Evolutionary conservation across 2,113 vertebrate species (phyloP).

Genomic region (Anser cygnoides): DNA sequence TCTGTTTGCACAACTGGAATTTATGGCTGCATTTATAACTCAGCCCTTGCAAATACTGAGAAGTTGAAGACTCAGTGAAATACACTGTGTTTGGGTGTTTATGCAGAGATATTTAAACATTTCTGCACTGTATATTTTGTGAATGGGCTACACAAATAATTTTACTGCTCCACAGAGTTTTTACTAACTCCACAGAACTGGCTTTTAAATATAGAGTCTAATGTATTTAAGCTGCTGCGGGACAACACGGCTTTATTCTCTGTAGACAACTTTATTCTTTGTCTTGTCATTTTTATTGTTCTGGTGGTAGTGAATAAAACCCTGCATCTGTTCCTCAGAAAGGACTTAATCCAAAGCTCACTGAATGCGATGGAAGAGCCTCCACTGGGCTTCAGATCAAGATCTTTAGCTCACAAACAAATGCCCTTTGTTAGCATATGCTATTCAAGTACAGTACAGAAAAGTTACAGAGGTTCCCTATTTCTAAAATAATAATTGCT

Average conservation of each 20-base stretch:
- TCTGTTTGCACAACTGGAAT: neutral
- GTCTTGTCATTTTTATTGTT: conserved; percentile 54
- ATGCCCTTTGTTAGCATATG: conserved; percentile 31
- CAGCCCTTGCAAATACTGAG: neutral
- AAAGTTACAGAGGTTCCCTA: conserved; percentile 16
- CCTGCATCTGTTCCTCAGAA: conserved; percentile 58
- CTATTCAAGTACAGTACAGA: conserved; percentile 25
- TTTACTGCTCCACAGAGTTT: neutral
- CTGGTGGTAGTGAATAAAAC: conserved; percentile 27
- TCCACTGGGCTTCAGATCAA: conserved; percentile 25
- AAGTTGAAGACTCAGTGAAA: neutral
- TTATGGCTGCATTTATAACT: neutral
- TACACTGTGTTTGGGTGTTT: neutral
- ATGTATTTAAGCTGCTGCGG: conserved; percentile 19
- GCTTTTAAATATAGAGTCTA: neutral
- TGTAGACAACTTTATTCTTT: conserved; percentile 40
- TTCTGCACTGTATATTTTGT: neutral
- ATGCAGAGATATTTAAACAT: neutral
- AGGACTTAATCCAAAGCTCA: conserved; percentile 58
- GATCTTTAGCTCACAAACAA: conserved; percentile 42
- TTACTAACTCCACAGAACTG: neutral
- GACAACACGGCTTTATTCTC: conserved; percentile 25
- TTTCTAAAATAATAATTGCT: conserved; percentile 26
- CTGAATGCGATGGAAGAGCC: conserved; percentile 41
- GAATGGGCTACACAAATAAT: conserved; percentile 5